Percentiles rank a stretch among this genome's conserved stretches.
Conservation (phyloP, 2,888 invertebrate genomes). For the Hydraecia micacea region DNA sequence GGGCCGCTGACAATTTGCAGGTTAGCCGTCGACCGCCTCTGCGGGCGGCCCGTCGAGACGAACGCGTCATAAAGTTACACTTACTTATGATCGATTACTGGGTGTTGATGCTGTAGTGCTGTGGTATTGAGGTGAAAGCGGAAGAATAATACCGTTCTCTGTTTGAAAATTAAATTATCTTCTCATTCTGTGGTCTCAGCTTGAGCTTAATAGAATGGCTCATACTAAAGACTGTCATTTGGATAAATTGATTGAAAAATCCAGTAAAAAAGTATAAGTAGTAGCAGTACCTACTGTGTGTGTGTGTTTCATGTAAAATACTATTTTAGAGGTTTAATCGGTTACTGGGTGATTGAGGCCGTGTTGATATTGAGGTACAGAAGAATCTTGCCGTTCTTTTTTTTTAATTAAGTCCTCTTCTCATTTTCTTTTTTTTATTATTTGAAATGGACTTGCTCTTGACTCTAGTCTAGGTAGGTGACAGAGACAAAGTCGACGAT, state of each 20-base stretch:
- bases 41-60: constrained; percentile 60
- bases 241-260: not conserved
- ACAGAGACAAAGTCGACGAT: too few relatives aligned
- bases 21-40: constrained; percentile 77
- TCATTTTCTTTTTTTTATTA: too few relatives aligned
- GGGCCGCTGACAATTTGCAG: constrained; percentile 79
- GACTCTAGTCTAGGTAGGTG: too few relatives aligned
- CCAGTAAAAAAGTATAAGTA: not conserved
- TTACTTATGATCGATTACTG: constrained; percentile 59
- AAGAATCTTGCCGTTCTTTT: too few relatives aligned
- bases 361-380: too few relatives aligned
- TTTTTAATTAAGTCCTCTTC: too few relatives aligned
- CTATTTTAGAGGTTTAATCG: not conserved
- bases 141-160: not conserved
- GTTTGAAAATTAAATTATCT: not conserved
- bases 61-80: constrained; percentile 63
- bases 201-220: not conserved
- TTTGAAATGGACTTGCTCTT: too few relatives aligned
- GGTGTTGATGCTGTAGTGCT: constrained; percentile 1
- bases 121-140: not conserved
- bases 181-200: not conserved
- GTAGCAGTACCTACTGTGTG: too few relatives aligned
- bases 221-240: too few relatives aligned
- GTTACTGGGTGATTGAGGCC: too few relatives aligned
- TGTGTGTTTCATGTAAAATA: not conserved